Evolutionary conservation across 1,140 invertebrate species (phyloP).

Genomic region (Stegodyphus dumicola): DNA sequence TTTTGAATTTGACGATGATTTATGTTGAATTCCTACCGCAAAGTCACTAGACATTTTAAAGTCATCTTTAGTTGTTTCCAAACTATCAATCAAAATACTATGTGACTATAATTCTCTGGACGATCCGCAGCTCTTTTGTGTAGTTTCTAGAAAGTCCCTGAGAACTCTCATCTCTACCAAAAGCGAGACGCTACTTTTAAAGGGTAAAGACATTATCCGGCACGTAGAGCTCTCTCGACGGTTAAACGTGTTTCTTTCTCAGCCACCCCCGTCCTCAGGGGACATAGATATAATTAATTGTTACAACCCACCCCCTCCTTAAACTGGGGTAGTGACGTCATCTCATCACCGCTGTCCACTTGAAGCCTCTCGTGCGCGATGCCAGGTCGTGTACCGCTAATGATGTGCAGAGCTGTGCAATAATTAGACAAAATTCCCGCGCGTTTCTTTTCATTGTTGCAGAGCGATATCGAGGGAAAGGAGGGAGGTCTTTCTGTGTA

Average conservation of each 20-base stretch:
- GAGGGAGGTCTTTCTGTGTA: too few species aligned
- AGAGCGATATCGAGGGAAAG: too few species aligned
- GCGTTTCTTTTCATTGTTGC: background rate
- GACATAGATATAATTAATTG: conserved; percentile 10
- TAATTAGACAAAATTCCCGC: conserved; percentile 7
- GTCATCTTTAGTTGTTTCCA: too few species aligned
- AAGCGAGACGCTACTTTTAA: background rate
- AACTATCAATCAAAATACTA: too few species aligned
- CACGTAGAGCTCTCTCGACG: background rate
- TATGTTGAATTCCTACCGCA: too few species aligned
- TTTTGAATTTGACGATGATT: too few species aligned
- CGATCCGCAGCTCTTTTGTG: too few species aligned
- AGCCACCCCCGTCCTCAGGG: background rate
- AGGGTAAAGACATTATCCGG: conserved; percentile 22
- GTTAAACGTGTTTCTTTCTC: conserved; percentile 13
- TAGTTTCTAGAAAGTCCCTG: too few species aligned
- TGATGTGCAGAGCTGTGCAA: background rate
- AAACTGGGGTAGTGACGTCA: conserved; percentile 1
- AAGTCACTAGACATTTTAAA: too few species aligned
- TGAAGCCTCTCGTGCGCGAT: background rate
- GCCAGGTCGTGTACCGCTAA: background rate
- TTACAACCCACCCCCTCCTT: background rate
- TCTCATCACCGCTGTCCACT: conserved; percentile 10
- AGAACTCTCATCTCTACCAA: too few species aligned
- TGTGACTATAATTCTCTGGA: too few species aligned